A percentile compares a stretch with the other conserved stretches of the same genome.
These are phyloP conservation scores for Pandemis heparana DNA, from an alignment of 2,888 invertebrate species.

Conservation along the genomic window DNA sequence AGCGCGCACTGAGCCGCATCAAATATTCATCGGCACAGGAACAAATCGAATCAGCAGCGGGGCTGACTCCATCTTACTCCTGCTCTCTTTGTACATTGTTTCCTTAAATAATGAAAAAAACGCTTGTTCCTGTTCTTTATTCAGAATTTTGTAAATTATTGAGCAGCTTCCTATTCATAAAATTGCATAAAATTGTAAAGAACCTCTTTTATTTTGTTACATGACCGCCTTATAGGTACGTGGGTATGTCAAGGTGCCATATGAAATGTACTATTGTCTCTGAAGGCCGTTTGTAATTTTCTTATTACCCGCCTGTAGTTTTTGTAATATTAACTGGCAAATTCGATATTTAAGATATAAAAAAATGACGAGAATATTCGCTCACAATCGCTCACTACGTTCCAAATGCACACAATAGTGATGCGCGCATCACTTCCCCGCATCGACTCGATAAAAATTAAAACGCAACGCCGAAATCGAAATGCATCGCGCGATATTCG, in stretches of 20 bases:
- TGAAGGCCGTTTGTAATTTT: too few relatives aligned
- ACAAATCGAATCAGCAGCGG: conserved; percentile 83
- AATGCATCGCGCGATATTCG: conserved; percentile 68
- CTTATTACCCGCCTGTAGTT: too few relatives aligned
- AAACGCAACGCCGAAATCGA: conserved; percentile 54
- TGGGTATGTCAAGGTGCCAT: too few relatives aligned
- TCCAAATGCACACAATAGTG: conserved; percentile 41
- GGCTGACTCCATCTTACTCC: conserved; percentile 74
- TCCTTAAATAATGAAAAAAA: conserved; percentile 65
- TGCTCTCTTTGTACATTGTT: conserved; percentile 61
- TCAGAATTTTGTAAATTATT: background rate
- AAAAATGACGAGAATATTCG: background rate
- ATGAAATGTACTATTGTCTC: too few relatives aligned
- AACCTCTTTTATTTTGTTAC: too few relatives aligned
- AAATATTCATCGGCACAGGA: conserved; percentile 84
- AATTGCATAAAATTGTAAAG: too few relatives aligned
- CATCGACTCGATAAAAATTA: conserved; percentile 42
- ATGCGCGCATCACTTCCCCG: conserved; percentile 42
- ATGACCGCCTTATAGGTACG: too few relatives aligned
- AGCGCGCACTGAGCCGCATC: conserved; percentile 83
- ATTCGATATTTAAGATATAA: background rate
- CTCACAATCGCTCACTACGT: background rate
- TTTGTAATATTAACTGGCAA: too few relatives aligned
- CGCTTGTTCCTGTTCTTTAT: conserved; percentile 42
- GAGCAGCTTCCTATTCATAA: too few relatives aligned